These are phyloP conservation scores for Drosophila paulistorum DNA, from an alignment of 1,140 invertebrate genomes.

Conservation along the genomic window DNA sequence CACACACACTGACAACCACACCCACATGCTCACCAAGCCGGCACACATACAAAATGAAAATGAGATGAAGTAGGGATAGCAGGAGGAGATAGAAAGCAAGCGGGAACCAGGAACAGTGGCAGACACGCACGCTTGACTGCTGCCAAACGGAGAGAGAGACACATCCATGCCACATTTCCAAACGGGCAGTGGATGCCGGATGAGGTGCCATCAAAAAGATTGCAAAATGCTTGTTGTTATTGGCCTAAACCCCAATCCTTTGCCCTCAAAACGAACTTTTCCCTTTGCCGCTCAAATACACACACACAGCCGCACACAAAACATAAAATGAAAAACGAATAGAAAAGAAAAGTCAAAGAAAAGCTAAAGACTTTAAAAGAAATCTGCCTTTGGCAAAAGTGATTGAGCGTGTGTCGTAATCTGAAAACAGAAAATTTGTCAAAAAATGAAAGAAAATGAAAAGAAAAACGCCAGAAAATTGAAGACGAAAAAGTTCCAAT, in stretches of 20 bases:
- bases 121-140: slow-evolving; percentile 64
- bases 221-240: slow-evolving; percentile 49
- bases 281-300: slow-evolving; percentile 47
- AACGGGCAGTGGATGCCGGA: slow-evolving; percentile 6
- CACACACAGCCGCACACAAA: background rate
- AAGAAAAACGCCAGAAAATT: slow-evolving; percentile 2
- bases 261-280: slow-evolving; percentile 45
- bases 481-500: slow-evolving; percentile 22
- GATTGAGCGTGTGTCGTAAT: slow-evolving; percentile 68
- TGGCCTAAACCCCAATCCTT: slow-evolving; percentile 59
- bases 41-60: background rate
- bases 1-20: slow-evolving; percentile 4
- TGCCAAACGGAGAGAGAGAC: slow-evolving; percentile 31
- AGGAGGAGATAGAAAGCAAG: background rate
- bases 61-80: background rate
- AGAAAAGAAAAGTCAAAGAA: slow-evolving; percentile 66
- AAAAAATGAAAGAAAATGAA: slow-evolving; percentile 34
- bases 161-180: slow-evolving; percentile 47
- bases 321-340: background rate
- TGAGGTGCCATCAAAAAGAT: slow-evolving; percentile 72
- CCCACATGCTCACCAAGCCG: too few relatives aligned
- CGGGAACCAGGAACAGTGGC: slow-evolving; percentile 22
- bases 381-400: slow-evolving; percentile 64
- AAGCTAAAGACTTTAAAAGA: slow-evolving; percentile 80
- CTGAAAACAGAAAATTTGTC: slow-evolving; percentile 56